Base-by-base conservation (phyloP, 2,113 vertebrate species). In the Psophia crepitans region DNA sequence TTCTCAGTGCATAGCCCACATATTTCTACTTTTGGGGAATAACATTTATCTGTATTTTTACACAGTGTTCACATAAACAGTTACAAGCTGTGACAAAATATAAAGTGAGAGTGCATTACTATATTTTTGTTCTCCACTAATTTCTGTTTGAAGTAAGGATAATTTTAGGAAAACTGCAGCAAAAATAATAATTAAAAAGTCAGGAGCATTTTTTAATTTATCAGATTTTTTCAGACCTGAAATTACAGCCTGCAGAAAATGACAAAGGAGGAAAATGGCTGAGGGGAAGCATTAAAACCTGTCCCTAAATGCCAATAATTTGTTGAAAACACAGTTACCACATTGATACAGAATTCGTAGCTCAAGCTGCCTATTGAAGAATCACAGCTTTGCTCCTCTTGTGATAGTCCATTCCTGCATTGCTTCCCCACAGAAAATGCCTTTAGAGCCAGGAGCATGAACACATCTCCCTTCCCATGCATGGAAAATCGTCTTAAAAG, bases 21-120 rank as follows among this genome's bases (percentile, higher is more conserved):
- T 95, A 96, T 91, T 97, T 96, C 85, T 85, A 12, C 90, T 96
- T 90, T 65, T 21, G 66, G 63, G 66, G 61, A 93, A 96, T 84
- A 89, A 94, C 19, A 90, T 94, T 95, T 84, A 89, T 91, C 76
- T 87, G 63, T 82, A 86, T 92, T 96, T 96, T 81, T 95, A 88
- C 75, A 92, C 57, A 85, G 56, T 49, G 73, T 79, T 94, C 82
- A 92, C 64, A 85, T 78, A 91, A 96, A 73, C 63, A 88, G 89
- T 89, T 93, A 86, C 35, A 95, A 97, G 76, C 81, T 95, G 53
- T 85, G 57, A 88, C 70, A 95, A 94, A 96, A 87, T 75, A 95
- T 84, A 88, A 96, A 97, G 89, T 82, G 84, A 96, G 68, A 91
- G 75, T 95, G 76, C 95, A 61, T 77, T 96, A 71, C 68, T 94